These are phyloP conservation scores for Argyra leucocephala DNA, from an alignment of 2,888 invertebrate species.

Conservation along the genomic window DNA sequence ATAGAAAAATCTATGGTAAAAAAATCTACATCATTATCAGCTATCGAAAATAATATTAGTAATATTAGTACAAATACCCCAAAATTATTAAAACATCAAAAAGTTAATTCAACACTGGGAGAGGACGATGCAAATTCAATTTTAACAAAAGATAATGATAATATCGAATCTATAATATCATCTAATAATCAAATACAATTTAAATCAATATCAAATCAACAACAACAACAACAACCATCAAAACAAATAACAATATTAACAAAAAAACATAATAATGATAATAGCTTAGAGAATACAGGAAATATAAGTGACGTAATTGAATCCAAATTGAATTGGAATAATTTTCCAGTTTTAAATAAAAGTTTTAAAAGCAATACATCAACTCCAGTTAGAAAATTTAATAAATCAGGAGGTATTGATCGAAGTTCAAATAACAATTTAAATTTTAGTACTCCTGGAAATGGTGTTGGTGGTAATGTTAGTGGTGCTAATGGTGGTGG, in stretches of 20 bases:
- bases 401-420: not conserved
- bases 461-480: not conserved
- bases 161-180: too few relatives aligned
- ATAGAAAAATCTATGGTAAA: not conserved
- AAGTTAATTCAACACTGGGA: not conserved
- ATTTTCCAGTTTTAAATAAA: not conserved
- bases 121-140: not conserved
- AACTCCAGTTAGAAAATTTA: not conserved
- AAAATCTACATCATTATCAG: not conserved
- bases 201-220: too few relatives aligned
- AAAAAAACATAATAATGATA: not conserved
- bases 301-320: not conserved
- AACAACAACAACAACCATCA: too few relatives aligned
- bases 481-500: not conserved
- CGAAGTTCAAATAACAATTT: not conserved
- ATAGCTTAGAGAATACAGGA: not conserved
- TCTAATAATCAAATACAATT: too few relatives aligned
- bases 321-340: not conserved
- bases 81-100: not conserved
- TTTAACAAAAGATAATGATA: not conserved
- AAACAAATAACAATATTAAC: not conserved
- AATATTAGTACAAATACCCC: not conserved
- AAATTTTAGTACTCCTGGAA: not conserved
- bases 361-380: slow-evolving; percentile 11
- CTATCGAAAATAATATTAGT: not conserved